These are phyloP conservation scores for Athrips mouffetella DNA, from an alignment of 2,888 invertebrate genomes.

Conservation along the genomic window DNA sequence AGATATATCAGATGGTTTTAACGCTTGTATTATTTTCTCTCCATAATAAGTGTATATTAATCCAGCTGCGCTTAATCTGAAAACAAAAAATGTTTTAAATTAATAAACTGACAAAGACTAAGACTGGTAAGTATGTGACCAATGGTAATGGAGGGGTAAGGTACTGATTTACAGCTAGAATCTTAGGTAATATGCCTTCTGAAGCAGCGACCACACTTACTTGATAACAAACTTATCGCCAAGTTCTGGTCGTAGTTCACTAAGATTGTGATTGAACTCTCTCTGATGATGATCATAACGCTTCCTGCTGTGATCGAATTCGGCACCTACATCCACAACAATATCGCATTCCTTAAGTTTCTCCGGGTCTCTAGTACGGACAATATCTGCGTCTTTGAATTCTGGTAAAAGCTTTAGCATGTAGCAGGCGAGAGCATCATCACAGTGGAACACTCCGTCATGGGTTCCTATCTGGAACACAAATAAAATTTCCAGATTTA, in stretches of 20 bases:
- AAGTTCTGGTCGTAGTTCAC: constrained; percentile 80
- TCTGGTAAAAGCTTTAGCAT: constrained; percentile 90
- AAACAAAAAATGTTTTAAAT: constrained; percentile 2
- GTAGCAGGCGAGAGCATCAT: constrained; percentile 96
- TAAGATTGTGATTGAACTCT: constrained; percentile 83
- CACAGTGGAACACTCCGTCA: constrained; percentile 93
- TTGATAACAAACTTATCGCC: constrained; percentile 79
- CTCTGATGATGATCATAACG: constrained; percentile 98
- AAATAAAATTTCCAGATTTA: too few species aligned
- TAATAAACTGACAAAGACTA: not conserved
- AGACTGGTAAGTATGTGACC: not conserved
- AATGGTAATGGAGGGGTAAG: not conserved
- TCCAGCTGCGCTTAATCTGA: constrained; percentile 96
- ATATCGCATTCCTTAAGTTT: constrained; percentile 90
- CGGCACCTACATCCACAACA: constrained; percentile 96
- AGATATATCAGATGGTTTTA: constrained; percentile 62
- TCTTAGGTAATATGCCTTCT: too few species aligned
- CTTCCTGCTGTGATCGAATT: constrained; percentile 85
- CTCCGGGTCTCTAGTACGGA: constrained; percentile 80
- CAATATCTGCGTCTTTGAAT: constrained; percentile 88
- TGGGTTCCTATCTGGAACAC: constrained; percentile 83
- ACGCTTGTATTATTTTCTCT: constrained; percentile 82
- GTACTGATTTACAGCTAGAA: too few species aligned
- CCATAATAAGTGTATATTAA: constrained; percentile 95
- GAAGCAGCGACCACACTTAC: constrained; percentile 39